These are phyloP conservation scores for Cynodonichthys magdalenae DNA, from an alignment of 2,797 vertebrate genomes.

Conservation along the genomic window DNA sequence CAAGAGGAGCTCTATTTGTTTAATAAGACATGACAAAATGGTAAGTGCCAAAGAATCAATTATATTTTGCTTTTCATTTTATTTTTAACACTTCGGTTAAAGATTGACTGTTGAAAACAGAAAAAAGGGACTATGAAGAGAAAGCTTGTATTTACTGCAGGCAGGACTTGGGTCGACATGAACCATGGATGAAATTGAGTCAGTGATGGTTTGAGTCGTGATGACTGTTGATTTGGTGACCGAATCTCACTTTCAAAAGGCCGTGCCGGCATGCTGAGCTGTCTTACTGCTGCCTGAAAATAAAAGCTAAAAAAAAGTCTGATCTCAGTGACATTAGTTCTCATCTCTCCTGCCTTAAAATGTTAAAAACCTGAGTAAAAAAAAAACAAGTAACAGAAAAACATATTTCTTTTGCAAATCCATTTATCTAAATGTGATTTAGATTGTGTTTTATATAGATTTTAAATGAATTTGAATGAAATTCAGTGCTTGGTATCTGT, in stretches of 20 bases:
- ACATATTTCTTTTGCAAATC: background rate
- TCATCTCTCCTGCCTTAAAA: background rate
- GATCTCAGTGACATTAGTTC: background rate
- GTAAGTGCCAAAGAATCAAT: background rate
- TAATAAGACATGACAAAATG: background rate
- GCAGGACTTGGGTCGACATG: slow-evolving; percentile 11
- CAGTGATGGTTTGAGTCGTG: slow-evolving; percentile 5
- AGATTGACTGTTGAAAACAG: background rate
- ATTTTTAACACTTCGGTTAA: slow-evolving; percentile 7
- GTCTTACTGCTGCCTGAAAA: slow-evolving; percentile 1
- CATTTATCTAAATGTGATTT: background rate
- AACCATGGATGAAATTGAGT: slow-evolving; percentile 12
- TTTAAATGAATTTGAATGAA: no score
- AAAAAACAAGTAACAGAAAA: no score
- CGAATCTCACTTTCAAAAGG: slow-evolving; percentile 7
- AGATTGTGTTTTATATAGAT: no score
- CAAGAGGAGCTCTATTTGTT: background rate
- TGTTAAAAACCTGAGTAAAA: background rate
- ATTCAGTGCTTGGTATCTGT: no score
- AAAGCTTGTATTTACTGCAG: background rate
- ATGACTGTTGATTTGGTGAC: slow-evolving; percentile 9
- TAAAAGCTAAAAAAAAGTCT: background rate
- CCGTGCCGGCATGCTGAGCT: background rate
- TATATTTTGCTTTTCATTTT: slow-evolving; percentile 2
- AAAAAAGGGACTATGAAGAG: background rate